These are phyloP conservation scores for Eutolmus rufibarbis DNA, from an alignment of 2,888 invertebrate genomes.

Conservation along the genomic window DNA sequence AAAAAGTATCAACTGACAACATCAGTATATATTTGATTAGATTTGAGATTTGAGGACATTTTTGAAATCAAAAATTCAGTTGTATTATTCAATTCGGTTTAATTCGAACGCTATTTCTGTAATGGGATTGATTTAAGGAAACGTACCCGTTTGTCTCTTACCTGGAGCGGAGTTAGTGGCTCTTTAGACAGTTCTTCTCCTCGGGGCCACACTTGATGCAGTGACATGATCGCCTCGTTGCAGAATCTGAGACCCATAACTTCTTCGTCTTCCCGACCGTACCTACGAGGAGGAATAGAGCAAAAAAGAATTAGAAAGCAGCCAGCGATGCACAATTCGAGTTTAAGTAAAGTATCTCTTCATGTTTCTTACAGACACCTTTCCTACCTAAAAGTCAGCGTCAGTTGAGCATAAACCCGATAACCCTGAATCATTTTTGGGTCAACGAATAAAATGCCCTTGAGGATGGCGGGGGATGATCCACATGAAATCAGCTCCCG, in stretches of 20 bases:
- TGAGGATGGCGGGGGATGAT: slow-evolving; percentile 77
- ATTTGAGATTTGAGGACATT: too few species aligned
- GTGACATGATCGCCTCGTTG: slow-evolving; percentile 94
- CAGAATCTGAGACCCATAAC: slow-evolving; percentile 98
- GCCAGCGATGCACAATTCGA: not conserved
- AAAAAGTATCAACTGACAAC: too few species aligned
- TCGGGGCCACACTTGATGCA: slow-evolving; percentile 84
- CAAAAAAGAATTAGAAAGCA: not conserved
- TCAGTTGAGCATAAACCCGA: slow-evolving; percentile 84
- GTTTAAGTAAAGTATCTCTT: not conserved
- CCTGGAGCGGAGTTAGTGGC: slow-evolving; percentile 77
- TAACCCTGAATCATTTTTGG: slow-evolving; percentile 81
- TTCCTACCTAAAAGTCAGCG: slow-evolving; percentile 87
- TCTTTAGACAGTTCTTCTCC: slow-evolving; percentile 67
- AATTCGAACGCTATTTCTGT: not conserved
- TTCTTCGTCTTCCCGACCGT: slow-evolving; percentile 97
- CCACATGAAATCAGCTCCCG: slow-evolving; percentile 81
- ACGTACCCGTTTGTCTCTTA: slow-evolving; percentile 56
- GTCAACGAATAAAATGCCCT: slow-evolving; percentile 92
- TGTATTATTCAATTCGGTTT: too few species aligned
- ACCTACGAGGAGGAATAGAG: slow-evolving; percentile 64
- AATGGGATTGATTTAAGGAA: not conserved
- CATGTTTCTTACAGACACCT: not conserved
- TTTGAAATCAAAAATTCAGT: too few species aligned
- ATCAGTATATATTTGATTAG: too few species aligned